Evolutionary conservation across 2,797 vertebrate genomes (phyloP), one percentile per base, ranked within the genome.

Genomic region (Champsocephalus esox): DNA sequence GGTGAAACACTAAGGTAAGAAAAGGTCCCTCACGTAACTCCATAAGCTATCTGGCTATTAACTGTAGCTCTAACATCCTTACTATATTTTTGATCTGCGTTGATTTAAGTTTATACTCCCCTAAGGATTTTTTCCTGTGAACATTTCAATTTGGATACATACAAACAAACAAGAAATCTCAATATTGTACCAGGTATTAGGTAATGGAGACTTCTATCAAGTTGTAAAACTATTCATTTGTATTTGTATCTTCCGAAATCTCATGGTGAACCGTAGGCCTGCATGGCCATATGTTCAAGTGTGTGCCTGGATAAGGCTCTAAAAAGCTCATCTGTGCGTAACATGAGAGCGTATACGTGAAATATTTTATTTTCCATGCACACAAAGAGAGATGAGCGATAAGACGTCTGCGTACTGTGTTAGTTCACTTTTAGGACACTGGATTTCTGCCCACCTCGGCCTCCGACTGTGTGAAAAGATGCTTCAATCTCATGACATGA

Each of bases 281-380:
- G 56, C 66, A 69, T 71, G 51, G 69, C 73, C 70, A 17, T 28
- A 65, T 77, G 32, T 70, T 24, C 14, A 52, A 44, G 32, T 61
- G 52, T 63, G 48, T 66, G 74, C 46, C 64, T 13, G 52, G 12
- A 41, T 41, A 63, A 83, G 66, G 60, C 55, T 64, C 60, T 48
- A 58, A 77, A 84, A 79, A 69, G 65, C 65, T 68, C 51, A 46
- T 71, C 66, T 66, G 16, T 79, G 67, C n/a, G 48, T 84, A 82
- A 84, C 85, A 72, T 46, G 68, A 75, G 79, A 52, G 64, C 60
- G 48, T 64, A 48, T 73, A 74, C 78, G 72, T 44, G 66, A 81
- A 71, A 73, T 69, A 71, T 81, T 79, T 71, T 73, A 69, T 91
- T 90, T 89, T 92, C 86, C 82, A 81, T 77, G 51, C 67, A 72